Conservation (phyloP, 1,140 invertebrate genomes). For the Temnothorax longispinosus region DNA sequence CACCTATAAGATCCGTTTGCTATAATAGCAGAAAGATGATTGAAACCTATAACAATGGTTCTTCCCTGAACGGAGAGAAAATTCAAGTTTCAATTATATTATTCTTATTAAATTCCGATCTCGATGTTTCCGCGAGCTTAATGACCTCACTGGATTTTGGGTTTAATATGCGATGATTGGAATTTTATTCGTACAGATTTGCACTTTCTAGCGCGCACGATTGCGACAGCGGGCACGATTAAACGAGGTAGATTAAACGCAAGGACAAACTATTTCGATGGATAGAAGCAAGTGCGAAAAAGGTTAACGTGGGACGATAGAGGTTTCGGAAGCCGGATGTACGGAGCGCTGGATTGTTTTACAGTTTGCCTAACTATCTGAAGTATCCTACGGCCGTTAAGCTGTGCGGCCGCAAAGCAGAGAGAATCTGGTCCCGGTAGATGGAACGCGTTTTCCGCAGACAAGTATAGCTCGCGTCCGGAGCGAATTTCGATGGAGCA, state of each 20-base stretch:
- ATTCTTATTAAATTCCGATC: neutral
- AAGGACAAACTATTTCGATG: conserved; percentile 64
- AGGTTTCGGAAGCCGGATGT: conserved; percentile 39
- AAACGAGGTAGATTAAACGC: conserved; percentile 57
- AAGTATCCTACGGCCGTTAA: conserved; percentile 64
- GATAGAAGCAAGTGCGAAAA: conserved; percentile 63
- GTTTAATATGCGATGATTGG: neutral
- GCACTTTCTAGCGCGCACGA: neutral
- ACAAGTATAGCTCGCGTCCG: conserved; percentile 66
- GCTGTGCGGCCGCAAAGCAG: conserved; percentile 33
- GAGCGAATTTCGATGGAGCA: conserved; percentile 75
- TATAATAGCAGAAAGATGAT: neutral
- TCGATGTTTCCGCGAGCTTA: neutral
- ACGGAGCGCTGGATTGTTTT: conserved; percentile 69
- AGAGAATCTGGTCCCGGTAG: conserved; percentile 13
- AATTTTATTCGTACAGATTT: conserved; percentile 34
- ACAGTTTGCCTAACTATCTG: conserved; percentile 74
- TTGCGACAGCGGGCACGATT: neutral
- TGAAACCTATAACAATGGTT: neutral
- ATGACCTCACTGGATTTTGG: neutral
- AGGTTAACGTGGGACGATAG: conserved; percentile 52
- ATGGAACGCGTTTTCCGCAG: conserved; percentile 57
- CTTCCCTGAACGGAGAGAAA: neutral
- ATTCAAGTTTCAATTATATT: neutral
- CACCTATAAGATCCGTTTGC: neutral